phyloP scores from a whole-genome alignment of 2,797 vertebrate genomes.

The Danionella dracula region DNA sequence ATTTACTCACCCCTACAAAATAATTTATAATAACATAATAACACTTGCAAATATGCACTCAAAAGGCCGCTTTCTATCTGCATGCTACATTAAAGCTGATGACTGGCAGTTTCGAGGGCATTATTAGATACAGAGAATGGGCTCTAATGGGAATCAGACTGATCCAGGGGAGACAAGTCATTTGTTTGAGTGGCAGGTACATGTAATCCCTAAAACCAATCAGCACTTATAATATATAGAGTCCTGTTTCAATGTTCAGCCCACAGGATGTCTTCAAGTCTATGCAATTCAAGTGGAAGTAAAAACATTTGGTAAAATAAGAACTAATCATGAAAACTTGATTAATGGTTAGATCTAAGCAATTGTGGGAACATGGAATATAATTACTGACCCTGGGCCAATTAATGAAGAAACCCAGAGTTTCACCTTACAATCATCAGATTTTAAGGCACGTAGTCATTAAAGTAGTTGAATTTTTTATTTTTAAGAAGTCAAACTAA shows the following conservation, averaged over 20 bases:
- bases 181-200: constrained; percentile 65
- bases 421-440: no score
- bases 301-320: constrained; percentile 6
- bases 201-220: constrained; percentile 59
- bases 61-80: constrained; percentile 1
- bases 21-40: constrained; percentile 27
- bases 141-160: constrained; percentile 57
- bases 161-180: constrained; percentile 51
- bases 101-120: constrained; percentile 59
- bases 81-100: constrained; percentile 35
- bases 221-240: constrained; percentile 47
- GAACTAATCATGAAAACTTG: no score
- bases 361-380: no score
- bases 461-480: no score
- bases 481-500: no score
- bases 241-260: constrained; percentile 20
- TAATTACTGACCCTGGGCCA: no score
- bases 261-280: constrained; percentile 9
- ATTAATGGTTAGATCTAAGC: no score
- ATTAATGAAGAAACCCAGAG: no score
- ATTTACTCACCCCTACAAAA: constrained; percentile 19
- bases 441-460: no score
- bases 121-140: constrained; percentile 55
- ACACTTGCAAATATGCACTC: constrained; percentile 34
- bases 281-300: not conserved